phyloP scores from a whole-genome alignment of 2,888 invertebrate genomes.

The Acholoe squamosa region DNA sequence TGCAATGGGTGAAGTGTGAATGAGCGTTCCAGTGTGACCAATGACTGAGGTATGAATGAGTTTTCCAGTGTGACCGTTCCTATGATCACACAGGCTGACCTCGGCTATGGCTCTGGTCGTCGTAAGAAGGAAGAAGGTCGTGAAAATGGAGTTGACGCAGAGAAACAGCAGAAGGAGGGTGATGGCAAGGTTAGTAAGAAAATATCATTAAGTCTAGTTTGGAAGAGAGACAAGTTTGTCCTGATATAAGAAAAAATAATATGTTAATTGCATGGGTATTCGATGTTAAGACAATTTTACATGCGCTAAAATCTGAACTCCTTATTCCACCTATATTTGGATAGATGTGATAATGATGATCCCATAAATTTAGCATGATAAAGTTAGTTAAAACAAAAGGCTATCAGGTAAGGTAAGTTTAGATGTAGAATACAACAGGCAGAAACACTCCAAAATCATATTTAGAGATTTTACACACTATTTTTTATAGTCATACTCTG shows the following conservation, averaged over 20 bases:
- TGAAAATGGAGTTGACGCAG: constrained; percentile 59
- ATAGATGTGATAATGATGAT: too few relatives aligned
- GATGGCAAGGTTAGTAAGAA: constrained; percentile 38
- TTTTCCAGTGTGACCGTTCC: background rate
- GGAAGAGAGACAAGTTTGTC: background rate
- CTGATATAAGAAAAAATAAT: background rate
- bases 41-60: background rate
- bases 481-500: too few relatives aligned
- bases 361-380: too few relatives aligned
- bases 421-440: too few relatives aligned
- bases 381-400: too few relatives aligned
- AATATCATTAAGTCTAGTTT: constrained; percentile 4
- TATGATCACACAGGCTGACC: constrained; percentile 85
- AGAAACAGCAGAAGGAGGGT: constrained; percentile 64
- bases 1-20: background rate
- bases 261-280: too few relatives aligned
- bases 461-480: too few relatives aligned
- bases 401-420: too few relatives aligned
- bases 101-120: constrained; percentile 88
- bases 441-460: too few relatives aligned
- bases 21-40: background rate
- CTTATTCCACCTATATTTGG: too few relatives aligned
- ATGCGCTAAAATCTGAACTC: too few relatives aligned
- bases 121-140: constrained; percentile 64
- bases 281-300: too few relatives aligned